phyloP scores from a whole-genome alignment of 2,797 vertebrate species.

The Fratercula arctica region DNA sequence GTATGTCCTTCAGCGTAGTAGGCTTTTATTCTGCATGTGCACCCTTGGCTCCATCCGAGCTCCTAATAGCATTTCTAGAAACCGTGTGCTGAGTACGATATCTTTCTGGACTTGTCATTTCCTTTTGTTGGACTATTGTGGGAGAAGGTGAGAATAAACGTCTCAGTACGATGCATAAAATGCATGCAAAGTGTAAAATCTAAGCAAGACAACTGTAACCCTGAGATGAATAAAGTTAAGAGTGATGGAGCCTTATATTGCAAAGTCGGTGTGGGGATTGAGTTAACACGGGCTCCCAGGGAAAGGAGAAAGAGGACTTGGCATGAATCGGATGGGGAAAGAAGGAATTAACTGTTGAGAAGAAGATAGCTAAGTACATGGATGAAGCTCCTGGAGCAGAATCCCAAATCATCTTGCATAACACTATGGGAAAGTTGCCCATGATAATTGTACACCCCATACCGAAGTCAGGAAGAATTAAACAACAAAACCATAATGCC shows the following conservation, averaged over 20 bases:
- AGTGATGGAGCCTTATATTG: not conserved
- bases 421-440: not conserved
- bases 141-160: not conserved
- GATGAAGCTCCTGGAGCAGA: not conserved
- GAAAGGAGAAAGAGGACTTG: not conserved
- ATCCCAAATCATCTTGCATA: not conserved
- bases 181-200: not conserved
- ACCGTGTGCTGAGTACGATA: accelerated
- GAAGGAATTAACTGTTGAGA: not conserved
- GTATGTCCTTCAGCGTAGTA: not conserved
- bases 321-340: not conserved
- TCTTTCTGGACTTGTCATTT: not conserved
- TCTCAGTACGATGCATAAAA: not conserved
- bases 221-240: not conserved
- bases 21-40: not conserved
- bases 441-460: not conserved
- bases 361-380: not conserved
- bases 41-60: not conserved
- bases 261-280: accelerated
- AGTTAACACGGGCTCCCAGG: not conserved
- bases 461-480: not conserved
- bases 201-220: not conserved
- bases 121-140: not conserved
- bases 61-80: not conserved
- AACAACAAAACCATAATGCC: not conserved